Evolutionary conservation across 2,888 invertebrate genomes (phyloP).

Genomic region (Acanthosepion lycidas): DNA sequence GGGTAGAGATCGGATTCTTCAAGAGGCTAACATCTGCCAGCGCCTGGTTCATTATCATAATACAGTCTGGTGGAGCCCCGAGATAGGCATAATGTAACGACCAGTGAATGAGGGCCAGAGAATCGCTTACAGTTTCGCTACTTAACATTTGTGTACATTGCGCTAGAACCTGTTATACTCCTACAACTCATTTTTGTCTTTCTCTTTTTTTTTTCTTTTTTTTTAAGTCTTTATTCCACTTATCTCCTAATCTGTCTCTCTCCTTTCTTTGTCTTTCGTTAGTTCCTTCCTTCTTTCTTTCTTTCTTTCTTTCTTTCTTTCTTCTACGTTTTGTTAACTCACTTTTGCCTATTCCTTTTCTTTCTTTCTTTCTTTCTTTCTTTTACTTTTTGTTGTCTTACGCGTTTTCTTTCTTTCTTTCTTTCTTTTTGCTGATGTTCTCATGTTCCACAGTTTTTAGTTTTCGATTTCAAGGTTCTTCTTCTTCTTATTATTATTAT

Average conservation of each 20-base stretch:
- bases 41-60: not conserved
- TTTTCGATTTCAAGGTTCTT: not conserved
- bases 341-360: not conserved
- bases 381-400: not conserved
- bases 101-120: not conserved
- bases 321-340: no score
- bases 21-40: not conserved
- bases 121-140: not conserved
- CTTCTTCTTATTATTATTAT: not conserved
- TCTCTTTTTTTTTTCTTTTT: not conserved
- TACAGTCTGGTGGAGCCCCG: not conserved
- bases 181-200: not conserved
- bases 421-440: not conserved
- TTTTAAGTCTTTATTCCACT: not conserved
- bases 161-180: not conserved
- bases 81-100: not conserved
- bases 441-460: not conserved
- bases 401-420: not conserved
- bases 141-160: no score
- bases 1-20: not conserved
- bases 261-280: not conserved
- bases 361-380: not conserved
- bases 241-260: not conserved
- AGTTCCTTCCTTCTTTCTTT: not conserved
- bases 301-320: not conserved